These are phyloP conservation scores for Rhodeus uyekii DNA, from an alignment of 2,797 vertebrate genomes.

Conservation along the genomic window DNA sequence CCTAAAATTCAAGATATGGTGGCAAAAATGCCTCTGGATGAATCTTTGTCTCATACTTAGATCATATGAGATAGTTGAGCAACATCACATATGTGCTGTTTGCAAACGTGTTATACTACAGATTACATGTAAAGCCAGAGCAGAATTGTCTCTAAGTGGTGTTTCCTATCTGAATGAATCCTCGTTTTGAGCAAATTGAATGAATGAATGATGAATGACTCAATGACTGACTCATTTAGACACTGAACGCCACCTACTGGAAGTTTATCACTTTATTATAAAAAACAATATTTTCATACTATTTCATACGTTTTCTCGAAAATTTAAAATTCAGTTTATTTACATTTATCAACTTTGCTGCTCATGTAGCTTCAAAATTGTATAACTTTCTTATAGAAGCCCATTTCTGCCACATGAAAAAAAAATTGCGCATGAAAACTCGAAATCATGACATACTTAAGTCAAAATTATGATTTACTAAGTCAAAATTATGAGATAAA, in stretches of 20 bases:
- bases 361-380: neutral
- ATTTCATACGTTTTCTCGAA: no score
- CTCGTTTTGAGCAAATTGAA: fast-evolving
- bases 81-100: neutral
- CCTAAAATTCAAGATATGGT: no score
- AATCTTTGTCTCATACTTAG: neutral
- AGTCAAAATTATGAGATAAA: no score
- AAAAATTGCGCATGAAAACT: no score
- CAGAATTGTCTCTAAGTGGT: neutral
- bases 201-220: neutral
- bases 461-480: no score
- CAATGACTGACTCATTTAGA: neutral
- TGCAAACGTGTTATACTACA: neutral
- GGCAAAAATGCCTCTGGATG: neutral
- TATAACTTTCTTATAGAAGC: no score
- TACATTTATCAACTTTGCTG: neutral
- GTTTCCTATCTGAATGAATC: neutral
- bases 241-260: neutral
- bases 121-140: neutral
- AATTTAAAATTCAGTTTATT: neutral
- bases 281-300: neutral
- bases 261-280: neutral
- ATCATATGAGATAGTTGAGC: neutral
- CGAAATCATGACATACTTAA: no score
- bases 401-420: no score